Base-by-base conservation (phyloP, 2,797 vertebrate genomes). In the Pelobates cultripes region DNA sequence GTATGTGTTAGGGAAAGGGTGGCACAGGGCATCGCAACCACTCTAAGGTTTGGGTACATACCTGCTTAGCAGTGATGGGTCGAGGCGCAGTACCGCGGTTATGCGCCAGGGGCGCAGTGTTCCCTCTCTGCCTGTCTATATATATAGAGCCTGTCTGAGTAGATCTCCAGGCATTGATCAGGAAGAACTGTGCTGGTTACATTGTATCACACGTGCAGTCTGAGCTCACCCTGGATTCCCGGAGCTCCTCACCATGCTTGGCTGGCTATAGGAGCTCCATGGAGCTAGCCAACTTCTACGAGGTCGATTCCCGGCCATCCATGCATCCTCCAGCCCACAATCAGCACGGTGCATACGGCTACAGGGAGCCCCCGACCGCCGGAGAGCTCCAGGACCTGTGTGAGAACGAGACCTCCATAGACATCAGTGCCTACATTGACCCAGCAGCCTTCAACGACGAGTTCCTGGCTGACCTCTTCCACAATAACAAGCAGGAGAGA, bases 371-470 rank as follows among this genome's bases (percentile, higher is more conserved):
- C 80, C 87, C 91, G 0, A 92, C 93, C 57, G 85, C 91, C 86
- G 90, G 92, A 84, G 94, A 94, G 85, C 92, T 95, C 87, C 93
- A 92, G 12, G 97, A 97, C 77, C 97, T 99, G 91, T 97, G 97
- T 85, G 97, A 99, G 89, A 95, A 95, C 95, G 97, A 99, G 92
- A 97, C 95, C 88, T 99, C 97, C 86, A 98, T 99, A 88, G 97
- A 99, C 90, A 97, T 99, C 90, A 98, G 97, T 91, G 97, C 97
- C 69, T 99, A 99, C 93, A 98, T 99, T 85, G 97, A 99, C 90
- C 97, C 97, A 13, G 91, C 96, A 43, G 96, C 97, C 43, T 98
- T 99, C 88, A 97, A 99, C 96, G 97, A 99, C 96, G 97, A 99
- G 90, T 98, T 99, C 89, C 91, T 99, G 90, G 97, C 97, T 12